Conservation (phyloP, 2,888 invertebrate genomes). For the Drosophila hawaiiensis region DNA sequence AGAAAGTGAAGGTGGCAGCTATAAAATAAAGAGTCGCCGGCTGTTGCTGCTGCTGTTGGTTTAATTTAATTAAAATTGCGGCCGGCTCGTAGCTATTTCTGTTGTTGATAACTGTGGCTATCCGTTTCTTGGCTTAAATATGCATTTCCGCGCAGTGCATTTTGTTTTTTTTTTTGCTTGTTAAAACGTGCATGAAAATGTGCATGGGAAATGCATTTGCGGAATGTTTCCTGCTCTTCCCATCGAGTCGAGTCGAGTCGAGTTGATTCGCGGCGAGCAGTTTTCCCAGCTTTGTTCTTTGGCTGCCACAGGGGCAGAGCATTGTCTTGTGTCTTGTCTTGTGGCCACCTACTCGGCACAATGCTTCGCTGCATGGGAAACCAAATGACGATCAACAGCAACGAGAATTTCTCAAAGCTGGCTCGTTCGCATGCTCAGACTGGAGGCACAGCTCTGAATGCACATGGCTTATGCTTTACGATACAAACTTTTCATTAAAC, state of each 20-base stretch:
- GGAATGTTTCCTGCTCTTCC: constrained; percentile 70
- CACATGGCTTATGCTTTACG: constrained; percentile 62
- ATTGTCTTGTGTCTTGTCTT: constrained; percentile 14
- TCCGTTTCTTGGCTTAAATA: constrained; percentile 57
- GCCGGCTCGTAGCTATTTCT: constrained; percentile 28
- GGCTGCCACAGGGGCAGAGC: constrained; percentile 8
- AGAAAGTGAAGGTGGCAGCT: constrained; percentile 56
- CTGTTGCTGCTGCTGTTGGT: constrained; percentile 34
- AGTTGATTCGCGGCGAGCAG: neutral
- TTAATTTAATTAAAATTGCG: constrained; percentile 70
- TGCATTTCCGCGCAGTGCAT: constrained; percentile 52
- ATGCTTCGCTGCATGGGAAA: constrained; percentile 67
- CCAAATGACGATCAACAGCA: constrained; percentile 38
- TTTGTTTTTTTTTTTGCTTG: constrained; percentile 1
- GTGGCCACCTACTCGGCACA: constrained; percentile 42
- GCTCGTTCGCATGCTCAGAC: constrained; percentile 36
- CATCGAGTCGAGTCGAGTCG: constrained; percentile 1
- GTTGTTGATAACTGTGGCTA: constrained; percentile 29
- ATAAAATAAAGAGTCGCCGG: constrained; percentile 17
- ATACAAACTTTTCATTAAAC: constrained; percentile 65
- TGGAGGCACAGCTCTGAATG: constrained; percentile 13
- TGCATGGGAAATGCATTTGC: constrained; percentile 82
- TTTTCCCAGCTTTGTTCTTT: constrained; percentile 71
- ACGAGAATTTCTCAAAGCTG: constrained; percentile 35
- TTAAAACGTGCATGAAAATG: constrained; percentile 53